phyloP scores from a whole-genome alignment of 2,888 invertebrate genomes.

The Standfussiana lucernea region DNA sequence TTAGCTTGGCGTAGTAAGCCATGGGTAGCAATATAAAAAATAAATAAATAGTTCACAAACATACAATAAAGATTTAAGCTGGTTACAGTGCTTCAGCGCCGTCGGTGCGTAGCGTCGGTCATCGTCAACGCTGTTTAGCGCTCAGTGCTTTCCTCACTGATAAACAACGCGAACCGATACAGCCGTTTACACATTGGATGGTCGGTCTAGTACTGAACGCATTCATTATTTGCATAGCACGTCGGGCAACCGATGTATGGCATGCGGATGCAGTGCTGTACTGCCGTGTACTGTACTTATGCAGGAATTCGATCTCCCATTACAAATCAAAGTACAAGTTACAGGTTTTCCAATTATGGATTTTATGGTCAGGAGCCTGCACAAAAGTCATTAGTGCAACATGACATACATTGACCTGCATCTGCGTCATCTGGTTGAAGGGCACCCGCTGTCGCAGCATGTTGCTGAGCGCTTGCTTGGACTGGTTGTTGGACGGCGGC shows the following conservation, averaged over 20 bases:
- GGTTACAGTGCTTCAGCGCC: neutral
- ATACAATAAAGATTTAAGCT: neutral
- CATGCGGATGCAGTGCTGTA: too few species aligned
- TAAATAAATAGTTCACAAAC: neutral
- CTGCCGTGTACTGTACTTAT: too few species aligned
- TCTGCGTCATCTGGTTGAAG: constrained; percentile 88
- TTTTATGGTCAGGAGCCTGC: neutral
- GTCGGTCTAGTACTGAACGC: neutral
- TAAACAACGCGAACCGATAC: neutral
- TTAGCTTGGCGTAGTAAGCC: neutral
- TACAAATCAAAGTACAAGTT: too few species aligned
- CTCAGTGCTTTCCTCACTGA: neutral
- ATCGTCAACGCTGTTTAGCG: neutral
- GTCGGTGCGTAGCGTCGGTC: neutral
- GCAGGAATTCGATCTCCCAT: too few species aligned
- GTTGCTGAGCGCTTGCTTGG: constrained; percentile 96
- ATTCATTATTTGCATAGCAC: neutral
- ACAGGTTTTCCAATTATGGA: too few species aligned
- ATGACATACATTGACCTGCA: constrained; percentile 78
- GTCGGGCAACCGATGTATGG: neutral
- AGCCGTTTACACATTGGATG: neutral
- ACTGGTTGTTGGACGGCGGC: constrained; percentile 92
- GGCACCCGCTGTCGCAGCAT: constrained; percentile 95
- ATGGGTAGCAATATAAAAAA: too few species aligned
- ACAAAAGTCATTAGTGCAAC: neutral